Percentiles rank a stretch among this genome's conserved stretches.
These are phyloP conservation scores for Aricia artaxerxes DNA, from an alignment of 2,888 invertebrate species.

Conservation along the genomic window DNA sequence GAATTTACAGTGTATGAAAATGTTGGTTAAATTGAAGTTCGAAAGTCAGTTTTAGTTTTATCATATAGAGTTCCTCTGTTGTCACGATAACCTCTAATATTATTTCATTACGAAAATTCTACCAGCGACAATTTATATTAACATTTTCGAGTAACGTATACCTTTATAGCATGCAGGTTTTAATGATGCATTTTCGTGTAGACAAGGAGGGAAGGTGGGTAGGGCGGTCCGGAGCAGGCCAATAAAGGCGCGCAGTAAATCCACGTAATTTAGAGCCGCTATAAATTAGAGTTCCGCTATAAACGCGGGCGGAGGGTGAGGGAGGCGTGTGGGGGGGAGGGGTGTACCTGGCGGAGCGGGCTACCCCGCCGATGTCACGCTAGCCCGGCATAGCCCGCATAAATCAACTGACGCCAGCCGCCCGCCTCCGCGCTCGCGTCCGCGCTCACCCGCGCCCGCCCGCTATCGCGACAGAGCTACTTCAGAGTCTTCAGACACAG, in stretches of 20 bases:
- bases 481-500: too few relatives aligned
- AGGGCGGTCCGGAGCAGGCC: conserved; percentile 66
- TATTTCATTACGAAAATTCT: background rate
- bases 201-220: conserved; percentile 53
- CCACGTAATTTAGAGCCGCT: conserved; percentile 79
- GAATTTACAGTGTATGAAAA: too few relatives aligned
- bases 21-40: too few relatives aligned
- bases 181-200: conserved; percentile 44
- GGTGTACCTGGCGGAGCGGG: conserved; percentile 62
- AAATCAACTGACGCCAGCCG: conserved; percentile 55
- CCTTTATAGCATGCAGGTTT: conserved; percentile 38
- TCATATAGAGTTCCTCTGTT: background rate
- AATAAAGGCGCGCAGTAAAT: conserved; percentile 79
- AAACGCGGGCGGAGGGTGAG: conserved; percentile 66
- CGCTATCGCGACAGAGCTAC: background rate
- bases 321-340: background rate
- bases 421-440: conserved; percentile 39
- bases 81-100: background rate
- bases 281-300: conserved; percentile 79
- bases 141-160: background rate
- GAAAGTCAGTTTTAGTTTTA: too few relatives aligned
- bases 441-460: conserved; percentile 43
- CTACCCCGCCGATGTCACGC: conserved; percentile 54
- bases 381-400: conserved; percentile 43
- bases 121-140: background rate